Evolutionary conservation across 2,888 invertebrate genomes (phyloP), one percentile per base, ranked within the genome.

Genomic region (Pyralis farinalis): DNA sequence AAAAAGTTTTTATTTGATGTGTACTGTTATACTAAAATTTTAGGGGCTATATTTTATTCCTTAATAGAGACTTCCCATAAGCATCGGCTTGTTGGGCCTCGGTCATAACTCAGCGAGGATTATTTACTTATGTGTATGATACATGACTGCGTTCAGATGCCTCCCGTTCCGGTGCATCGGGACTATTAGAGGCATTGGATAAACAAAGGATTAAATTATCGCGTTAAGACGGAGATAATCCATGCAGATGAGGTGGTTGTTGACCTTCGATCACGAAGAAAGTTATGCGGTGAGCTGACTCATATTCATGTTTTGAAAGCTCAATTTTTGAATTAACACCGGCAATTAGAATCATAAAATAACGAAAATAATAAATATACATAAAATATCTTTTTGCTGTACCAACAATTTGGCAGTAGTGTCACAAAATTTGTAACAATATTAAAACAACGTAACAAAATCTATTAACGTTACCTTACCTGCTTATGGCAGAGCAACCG

Each of bases 191-290:
- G 70, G 76, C 81, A 71, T 80, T 82, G 81, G 74, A 82, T 85
- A 86, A 85, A 86, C 85, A 86, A 79, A 80, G 77, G 85, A 85
- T 86, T 84, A 86, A 84, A 82, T 84, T 80, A 83, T 81, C 80
- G 79, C 74, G 73, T 76, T 78, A 81, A 83, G 80, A 80, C 77
- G 54, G 78, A 75, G 82, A 80, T 85, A 82, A 85, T 84, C 85
- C 84, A 71, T 71, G 74, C 81, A 83, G 80, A 81, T 81, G 82
- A 80, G 80, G 59, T 81, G 84, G 84, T 81, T 82, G 81, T 82
- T 82, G 78, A 83, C 85, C 83, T 84, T 76, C 72, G 73, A 68
- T 71, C 71, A 68, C 48, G 47, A 52, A 51, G 58, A 61, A 62
- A 65, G 58, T 58, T 57, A 53, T 46, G 46, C 40, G 42, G 44